Conservation (phyloP, 2,797 vertebrate genomes). For the Cuculus canorus region DNA sequence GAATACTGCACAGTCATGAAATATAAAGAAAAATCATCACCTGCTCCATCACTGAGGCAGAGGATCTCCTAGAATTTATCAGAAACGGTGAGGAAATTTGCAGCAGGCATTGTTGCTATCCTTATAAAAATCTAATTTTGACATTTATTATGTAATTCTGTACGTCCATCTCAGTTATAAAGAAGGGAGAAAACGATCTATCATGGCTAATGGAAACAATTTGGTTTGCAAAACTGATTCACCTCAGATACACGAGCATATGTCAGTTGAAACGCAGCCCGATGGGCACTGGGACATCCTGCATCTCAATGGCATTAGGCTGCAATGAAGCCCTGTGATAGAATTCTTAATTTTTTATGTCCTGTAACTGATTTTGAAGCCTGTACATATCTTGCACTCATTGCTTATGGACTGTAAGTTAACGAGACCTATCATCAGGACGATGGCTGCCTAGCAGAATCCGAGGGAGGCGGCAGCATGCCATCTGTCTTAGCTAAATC, state of each 20-base stretch:
- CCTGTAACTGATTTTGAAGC: neutral
- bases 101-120: neutral
- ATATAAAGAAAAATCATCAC: neutral
- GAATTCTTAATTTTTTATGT: neutral
- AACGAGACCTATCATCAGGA: neutral
- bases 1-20: neutral
- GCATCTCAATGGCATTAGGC: neutral
- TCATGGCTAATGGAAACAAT: neutral
- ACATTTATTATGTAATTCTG: neutral
- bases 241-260: neutral
- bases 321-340: neutral
- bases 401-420: neutral
- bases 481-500: slow-evolving; percentile 12
- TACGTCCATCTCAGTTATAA: neutral
- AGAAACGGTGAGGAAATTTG: neutral
- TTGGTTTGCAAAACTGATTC: neutral
- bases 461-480: neutral
- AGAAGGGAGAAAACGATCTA: neutral
- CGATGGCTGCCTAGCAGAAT: neutral
- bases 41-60: neutral
- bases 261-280: neutral
- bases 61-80: neutral
- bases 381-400: neutral
- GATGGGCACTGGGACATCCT: neutral
- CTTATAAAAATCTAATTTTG: neutral